These are phyloP conservation scores for Drosophila percnosoma DNA, from an alignment of 2,888 invertebrate species.

Conservation along the genomic window DNA sequence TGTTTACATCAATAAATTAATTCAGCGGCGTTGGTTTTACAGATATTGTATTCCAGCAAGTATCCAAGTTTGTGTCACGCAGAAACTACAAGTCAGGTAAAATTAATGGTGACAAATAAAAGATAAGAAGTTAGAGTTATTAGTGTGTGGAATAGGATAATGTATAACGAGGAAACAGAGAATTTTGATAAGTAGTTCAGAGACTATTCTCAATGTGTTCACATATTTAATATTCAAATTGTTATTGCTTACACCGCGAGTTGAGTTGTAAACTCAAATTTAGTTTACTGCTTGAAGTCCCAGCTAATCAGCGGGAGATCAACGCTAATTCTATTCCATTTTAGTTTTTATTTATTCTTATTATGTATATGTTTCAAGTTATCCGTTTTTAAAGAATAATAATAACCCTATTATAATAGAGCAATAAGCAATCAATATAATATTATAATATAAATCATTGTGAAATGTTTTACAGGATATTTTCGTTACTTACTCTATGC, in stretches of 20 bases:
- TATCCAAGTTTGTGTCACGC: background rate
- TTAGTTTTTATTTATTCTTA: background rate
- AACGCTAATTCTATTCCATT: background rate
- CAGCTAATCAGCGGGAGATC: background rate
- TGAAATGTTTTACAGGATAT: background rate
- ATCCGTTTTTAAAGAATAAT: background rate
- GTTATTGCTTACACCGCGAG: background rate
- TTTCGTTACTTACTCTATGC: too few relatives aligned
- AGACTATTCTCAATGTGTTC: background rate
- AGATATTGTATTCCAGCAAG: background rate
- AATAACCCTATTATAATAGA: too few relatives aligned
- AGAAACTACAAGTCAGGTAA: background rate
- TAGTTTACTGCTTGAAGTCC: background rate
- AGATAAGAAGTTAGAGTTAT: background rate
- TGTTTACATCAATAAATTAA: constrained; percentile 4
- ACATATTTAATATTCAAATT: background rate
- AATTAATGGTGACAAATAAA: background rate
- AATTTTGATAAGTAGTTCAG: background rate
- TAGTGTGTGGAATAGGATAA: background rate
- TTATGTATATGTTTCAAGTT: background rate
- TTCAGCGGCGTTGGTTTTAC: background rate
- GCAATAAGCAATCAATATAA: background rate
- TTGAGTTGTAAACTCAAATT: background rate
- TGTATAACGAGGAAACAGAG: background rate
- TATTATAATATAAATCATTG: background rate